Evolutionary conservation across 2,113 vertebrate species (phyloP).

Genomic region (Phocoena phocoena): DNA sequence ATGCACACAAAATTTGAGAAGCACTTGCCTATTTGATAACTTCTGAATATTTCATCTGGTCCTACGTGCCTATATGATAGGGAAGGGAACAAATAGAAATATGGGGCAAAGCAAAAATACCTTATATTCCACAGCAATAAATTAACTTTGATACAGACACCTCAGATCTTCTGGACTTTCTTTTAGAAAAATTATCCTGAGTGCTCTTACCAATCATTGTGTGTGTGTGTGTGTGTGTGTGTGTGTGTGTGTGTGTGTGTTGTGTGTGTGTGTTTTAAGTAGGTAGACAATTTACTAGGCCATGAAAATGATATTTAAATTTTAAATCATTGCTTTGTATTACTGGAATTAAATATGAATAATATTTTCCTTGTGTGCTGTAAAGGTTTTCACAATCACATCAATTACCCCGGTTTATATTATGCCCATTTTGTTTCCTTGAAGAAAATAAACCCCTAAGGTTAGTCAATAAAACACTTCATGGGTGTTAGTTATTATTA

Average conservation of each 20-base stretch:
- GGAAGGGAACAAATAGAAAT: background rate
- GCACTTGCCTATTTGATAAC: background rate
- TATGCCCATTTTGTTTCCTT: conserved; percentile 5
- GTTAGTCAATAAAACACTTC: background rate
- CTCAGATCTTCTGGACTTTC: background rate
- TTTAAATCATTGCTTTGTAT: conserved; percentile 41
- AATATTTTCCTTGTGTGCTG: background rate
- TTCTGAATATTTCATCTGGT: background rate
- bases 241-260: background rate
- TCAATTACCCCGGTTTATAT: background rate
- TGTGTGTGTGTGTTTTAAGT: background rate
- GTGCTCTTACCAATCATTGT: background rate
- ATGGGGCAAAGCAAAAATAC: background rate
- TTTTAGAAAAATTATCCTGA: background rate
- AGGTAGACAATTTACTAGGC: background rate
- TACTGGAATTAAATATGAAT: conserved; percentile 15
- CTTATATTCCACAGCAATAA: background rate
- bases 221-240: background rate
- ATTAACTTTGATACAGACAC: background rate
- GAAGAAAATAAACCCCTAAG: background rate
- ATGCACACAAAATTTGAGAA: background rate
- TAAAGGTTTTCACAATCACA: background rate
- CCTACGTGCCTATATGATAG: background rate
- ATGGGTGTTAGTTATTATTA: background rate
- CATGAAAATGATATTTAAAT: background rate